Evolutionary conservation across 2,113 vertebrate genomes (phyloP), one percentile per base, ranked within the genome.

Genomic region (Eclectus roratus): DNA sequence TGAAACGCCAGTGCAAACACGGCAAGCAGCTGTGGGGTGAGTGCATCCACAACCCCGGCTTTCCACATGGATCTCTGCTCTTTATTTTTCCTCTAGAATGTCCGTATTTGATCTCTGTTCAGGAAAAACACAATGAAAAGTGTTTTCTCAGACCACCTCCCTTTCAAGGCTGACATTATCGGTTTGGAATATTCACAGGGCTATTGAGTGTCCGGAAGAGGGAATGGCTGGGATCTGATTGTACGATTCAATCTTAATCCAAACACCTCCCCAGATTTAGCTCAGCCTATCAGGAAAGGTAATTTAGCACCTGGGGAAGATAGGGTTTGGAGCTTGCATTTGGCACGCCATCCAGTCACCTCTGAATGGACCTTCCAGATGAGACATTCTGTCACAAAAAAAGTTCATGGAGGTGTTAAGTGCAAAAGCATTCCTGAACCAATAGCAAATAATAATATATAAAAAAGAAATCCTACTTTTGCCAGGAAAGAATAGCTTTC

Each of bases 341-440:
- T 97, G 94, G 93, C 96, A 96, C 47, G 0, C 73, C 79, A 69
- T 71, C 73, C 90, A 88, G 85, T 64, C 94, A 94, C 95, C 91
- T 96, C 86, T 35, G 70, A 97, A 97, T 95, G 85, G 89, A 91
- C 91, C 96, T 98, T 97, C 95, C 97, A 98, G 97, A 98, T 73
- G 95, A 96, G 80, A 80, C 53, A 77, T 3, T 73, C 56, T 91
- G 86, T 92, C 97, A 89, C 93, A 89, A 74, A 94, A 94, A 74
- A 91, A 66, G 93, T 97, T 98, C 70, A 90, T 10, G 18, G 94
- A 97, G 88, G 95, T 97, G 97, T 94, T 97, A 97, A 97, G 95
- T 95, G 88, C 89, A 97, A 97, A 97, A 97, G 97, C 97, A 97
- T 94, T 96, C 89, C 95, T 68, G 80, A 91, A 89, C 23, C 37